A percentile compares a stretch with the other conserved stretches of the same genome.
Evolutionary conservation across 2,113 vertebrate genomes (phyloP).

Genomic region (Scortum barcoo): DNA sequence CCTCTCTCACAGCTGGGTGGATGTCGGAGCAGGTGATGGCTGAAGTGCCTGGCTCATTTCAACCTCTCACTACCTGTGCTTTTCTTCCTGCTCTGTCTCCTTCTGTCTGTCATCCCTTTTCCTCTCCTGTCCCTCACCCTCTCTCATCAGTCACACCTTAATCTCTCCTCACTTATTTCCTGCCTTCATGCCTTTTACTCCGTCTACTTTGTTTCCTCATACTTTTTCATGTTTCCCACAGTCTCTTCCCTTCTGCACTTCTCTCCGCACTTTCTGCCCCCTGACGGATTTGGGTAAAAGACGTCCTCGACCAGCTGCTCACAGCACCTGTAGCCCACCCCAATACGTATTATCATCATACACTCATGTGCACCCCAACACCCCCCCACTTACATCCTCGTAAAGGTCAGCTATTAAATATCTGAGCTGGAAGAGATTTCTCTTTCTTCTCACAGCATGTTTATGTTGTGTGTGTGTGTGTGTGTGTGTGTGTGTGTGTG

Average conservation of each 20-base stretch:
- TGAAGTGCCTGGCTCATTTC: conserved; percentile 34
- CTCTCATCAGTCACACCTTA: conserved; percentile 43
- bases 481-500: neutral
- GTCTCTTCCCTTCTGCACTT: conserved; percentile 34
- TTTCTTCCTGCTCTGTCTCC: conserved; percentile 25
- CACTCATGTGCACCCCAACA: conserved; percentile 5
- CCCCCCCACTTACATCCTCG: conserved; percentile 51
- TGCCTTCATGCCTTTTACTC: conserved; percentile 16
- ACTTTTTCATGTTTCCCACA: conserved; percentile 48
- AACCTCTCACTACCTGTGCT: conserved; percentile 24
- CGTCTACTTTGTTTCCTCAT: conserved; percentile 23
- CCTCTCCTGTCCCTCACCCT: conserved; percentile 32
- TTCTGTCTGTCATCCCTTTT: conserved; percentile 57
- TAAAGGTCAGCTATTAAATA: conserved; percentile 65
- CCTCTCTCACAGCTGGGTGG: conserved; percentile 41
- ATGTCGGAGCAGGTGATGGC: conserved; percentile 39
- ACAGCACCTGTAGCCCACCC: conserved; percentile 70
- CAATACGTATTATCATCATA: conserved; percentile 12
- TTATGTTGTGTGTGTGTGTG: neutral
- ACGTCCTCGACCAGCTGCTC: conserved; percentile 67
- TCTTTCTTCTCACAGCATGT: conserved; percentile 25
- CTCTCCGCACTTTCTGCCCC: conserved; percentile 24
- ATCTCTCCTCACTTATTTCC: conserved; percentile 40
- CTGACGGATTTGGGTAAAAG: conserved; percentile 48
- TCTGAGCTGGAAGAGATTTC: conserved; percentile 46